phyloP scores from a whole-genome alignment of 2,888 invertebrate species.

The Callyntrura guangdongensis region DNA sequence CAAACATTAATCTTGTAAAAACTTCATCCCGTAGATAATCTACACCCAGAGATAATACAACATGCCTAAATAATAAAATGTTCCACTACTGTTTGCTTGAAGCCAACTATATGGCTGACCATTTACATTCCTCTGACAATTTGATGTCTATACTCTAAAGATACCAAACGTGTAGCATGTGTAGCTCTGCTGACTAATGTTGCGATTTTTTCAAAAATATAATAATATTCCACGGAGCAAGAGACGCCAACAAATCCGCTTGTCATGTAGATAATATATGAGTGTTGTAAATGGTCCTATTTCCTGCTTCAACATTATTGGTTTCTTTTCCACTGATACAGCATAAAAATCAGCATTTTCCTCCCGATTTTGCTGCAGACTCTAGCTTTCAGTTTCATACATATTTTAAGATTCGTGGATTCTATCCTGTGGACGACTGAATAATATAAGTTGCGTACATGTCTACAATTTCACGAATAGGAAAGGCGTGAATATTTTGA shows the following conservation, averaged over 20 bases:
- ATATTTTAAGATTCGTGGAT: too few relatives aligned
- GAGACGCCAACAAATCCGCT: constrained; percentile 61
- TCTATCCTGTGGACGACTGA: background rate
- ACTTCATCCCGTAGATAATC: background rate
- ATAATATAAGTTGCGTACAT: background rate
- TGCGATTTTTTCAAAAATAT: background rate
- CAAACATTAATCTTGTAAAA: background rate
- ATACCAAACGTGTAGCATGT: background rate
- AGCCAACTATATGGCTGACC: constrained; percentile 31
- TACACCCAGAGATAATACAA: background rate
- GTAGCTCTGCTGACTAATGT: background rate
- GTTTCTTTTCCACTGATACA: constrained; percentile 63
- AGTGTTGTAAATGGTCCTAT: constrained; percentile 69
- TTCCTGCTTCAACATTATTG: constrained; percentile 64
- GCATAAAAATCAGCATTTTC: constrained; percentile 44
- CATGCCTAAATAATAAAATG: background rate
- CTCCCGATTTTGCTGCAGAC: background rate
- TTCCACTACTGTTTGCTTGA: background rate
- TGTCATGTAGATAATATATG: constrained; percentile 71
- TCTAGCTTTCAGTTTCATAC: too few relatives aligned
- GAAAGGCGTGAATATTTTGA: background rate
- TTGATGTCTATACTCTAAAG: background rate
- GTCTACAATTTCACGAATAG: background rate
- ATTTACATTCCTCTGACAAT: constrained; percentile 43
- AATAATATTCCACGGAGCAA: constrained; percentile 15